Percentiles rank a stretch among this genome's conserved stretches.
These are phyloP conservation scores for Tetragnatha versicolor DNA, from an alignment of 1,140 invertebrate species.

Conservation along the genomic window DNA sequence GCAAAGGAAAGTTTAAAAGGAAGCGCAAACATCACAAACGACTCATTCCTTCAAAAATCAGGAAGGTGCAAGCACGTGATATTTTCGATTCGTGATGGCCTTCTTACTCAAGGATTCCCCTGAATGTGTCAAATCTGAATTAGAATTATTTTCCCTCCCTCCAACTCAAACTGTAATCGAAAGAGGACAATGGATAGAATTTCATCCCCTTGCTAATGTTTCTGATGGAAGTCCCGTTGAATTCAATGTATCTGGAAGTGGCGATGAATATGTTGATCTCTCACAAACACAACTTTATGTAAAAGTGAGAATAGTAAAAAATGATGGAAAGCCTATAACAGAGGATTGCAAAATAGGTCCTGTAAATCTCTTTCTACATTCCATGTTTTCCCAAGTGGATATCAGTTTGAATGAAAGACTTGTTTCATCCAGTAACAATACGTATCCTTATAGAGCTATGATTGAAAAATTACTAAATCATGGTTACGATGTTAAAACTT, in stretches of 20 bases:
- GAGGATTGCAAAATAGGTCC: not conserved
- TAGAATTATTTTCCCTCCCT: conserved; percentile 22
- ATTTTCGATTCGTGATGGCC: conserved; percentile 22
- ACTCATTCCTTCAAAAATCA: not conserved
- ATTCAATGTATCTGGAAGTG: conserved; percentile 1
- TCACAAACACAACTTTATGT: conserved; percentile 2
- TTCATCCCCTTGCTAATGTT: conserved; percentile 18
- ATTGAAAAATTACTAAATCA: conserved; percentile 25
- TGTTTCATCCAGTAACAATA: conserved; percentile 5
- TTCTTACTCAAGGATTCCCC: conserved; percentile 14
- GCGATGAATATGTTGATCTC: conserved; percentile 25
- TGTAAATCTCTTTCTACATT: conserved; percentile 9
- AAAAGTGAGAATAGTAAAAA: not conserved
- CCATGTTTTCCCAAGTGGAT: conserved; percentile 16
- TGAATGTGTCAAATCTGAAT: conserved; percentile 40
- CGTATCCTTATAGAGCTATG: conserved; percentile 10
- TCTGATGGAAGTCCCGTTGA: not conserved
- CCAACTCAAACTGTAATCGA: conserved; percentile 12
- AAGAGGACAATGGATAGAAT: conserved; percentile 24
- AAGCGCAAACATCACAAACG: not conserved
- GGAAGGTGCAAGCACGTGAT: not conserved
- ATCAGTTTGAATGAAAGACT: conserved; percentile 3
- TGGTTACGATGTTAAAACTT: conserved; percentile 1
- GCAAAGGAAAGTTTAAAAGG: conserved; percentile 30
- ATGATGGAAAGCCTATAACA: not conserved